Percentiles rank a stretch among this genome's conserved stretches.
Conservation (phyloP, 2,888 invertebrate genomes). For the Lasioglossum figueresi region DNA sequence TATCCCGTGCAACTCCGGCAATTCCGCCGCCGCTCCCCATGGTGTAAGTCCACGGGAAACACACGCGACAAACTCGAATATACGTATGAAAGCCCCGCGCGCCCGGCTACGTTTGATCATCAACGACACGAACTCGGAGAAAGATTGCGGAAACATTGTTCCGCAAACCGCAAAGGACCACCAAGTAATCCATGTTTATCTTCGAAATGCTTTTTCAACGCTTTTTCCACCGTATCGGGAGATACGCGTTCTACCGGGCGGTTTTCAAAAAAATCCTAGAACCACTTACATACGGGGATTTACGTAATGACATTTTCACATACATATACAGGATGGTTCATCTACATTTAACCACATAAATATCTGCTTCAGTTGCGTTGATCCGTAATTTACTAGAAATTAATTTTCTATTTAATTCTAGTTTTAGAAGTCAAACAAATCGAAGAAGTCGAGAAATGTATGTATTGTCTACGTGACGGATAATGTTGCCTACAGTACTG, state of each 20-base stretch:
- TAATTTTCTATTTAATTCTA: too few species aligned
- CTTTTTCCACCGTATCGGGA: neutral
- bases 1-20: neutral
- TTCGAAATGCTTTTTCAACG: neutral
- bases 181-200: constrained; percentile 43
- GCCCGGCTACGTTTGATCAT: constrained; percentile 34
- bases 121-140: neutral
- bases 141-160: constrained; percentile 28
- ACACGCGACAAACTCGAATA: constrained; percentile 13
- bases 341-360: too few species aligned
- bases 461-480: too few species aligned
- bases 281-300: neutral
- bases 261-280: neutral
- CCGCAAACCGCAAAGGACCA: constrained; percentile 37
- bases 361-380: too few species aligned
- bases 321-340: too few species aligned
- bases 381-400: too few species aligned
- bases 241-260: neutral
- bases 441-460: too few species aligned
- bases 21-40: constrained; percentile 16
- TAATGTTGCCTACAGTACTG: too few species aligned
- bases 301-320: too few species aligned
- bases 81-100: neutral
- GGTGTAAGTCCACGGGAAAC: constrained; percentile 17
- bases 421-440: too few species aligned